Conservation (phyloP, 2,888 invertebrate genomes). For the Ernsta delagoae region DNA sequence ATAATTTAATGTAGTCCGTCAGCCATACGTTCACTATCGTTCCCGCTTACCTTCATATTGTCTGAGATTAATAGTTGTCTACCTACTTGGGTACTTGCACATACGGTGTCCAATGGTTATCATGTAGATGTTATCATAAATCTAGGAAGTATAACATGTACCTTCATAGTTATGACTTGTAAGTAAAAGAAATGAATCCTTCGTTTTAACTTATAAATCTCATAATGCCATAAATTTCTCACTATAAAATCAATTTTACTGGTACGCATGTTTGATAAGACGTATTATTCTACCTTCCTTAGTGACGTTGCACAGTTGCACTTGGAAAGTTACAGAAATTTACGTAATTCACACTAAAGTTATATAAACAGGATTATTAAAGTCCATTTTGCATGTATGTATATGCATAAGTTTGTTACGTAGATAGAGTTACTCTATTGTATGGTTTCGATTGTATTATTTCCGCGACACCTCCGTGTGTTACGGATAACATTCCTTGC, state of each 20-base stretch:
- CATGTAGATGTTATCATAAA: neutral
- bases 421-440: too few species aligned
- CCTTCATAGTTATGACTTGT: too few species aligned
- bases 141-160: too few species aligned
- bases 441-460: neutral
- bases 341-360: neutral
- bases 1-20: constrained; percentile 34
- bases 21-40: constrained; percentile 39
- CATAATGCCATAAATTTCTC: too few species aligned
- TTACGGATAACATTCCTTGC: too few species aligned
- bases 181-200: too few species aligned
- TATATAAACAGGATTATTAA: neutral
- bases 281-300: neutral
- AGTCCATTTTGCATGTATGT: neutral
- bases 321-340: neutral
- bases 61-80: constrained; percentile 8
- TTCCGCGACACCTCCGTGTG: neutral
- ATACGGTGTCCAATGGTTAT: too few species aligned
- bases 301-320: neutral
- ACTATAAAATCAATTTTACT: neutral
- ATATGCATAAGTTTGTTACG: neutral
- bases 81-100: too few species aligned
- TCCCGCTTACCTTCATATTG: constrained; percentile 5
- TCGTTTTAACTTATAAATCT: too few species aligned
- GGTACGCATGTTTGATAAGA: neutral